A percentile compares a stretch with the other conserved stretches of the same genome.
Evolutionary conservation across 2,113 vertebrate species (phyloP).

Genomic region (Saguinus midas): DNA sequence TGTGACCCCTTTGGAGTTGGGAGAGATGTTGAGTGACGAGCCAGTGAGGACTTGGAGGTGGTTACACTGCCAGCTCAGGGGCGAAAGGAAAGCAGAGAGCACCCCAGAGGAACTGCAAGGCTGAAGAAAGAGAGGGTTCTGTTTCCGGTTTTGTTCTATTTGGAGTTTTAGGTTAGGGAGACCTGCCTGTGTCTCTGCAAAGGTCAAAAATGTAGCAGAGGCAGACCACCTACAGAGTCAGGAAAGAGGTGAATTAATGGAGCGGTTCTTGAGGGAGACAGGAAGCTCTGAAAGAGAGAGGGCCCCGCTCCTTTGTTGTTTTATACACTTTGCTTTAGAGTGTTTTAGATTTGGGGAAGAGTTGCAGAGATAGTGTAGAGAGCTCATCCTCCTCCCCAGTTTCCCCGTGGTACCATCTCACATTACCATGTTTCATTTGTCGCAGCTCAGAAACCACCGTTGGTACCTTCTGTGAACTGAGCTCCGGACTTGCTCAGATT

Average conservation of each 20-base stretch:
- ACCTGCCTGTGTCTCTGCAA: not conserved
- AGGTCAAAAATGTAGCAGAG: not conserved
- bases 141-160: not conserved
- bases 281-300: not conserved
- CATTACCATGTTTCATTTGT: accelerated
- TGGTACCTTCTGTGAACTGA: not conserved
- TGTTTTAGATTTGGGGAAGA: not conserved
- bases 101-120: not conserved
- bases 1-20: not conserved
- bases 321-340: not conserved
- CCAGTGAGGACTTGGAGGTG: not conserved
- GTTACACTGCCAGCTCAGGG: not conserved
- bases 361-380: not conserved
- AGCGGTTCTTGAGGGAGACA: not conserved
- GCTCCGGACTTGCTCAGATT: too few species aligned
- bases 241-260: not conserved
- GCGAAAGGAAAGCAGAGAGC: not conserved
- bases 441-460: not conserved
- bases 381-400: accelerated
- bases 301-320: not conserved
- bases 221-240: not conserved
- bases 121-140: not conserved
- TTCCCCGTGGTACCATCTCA: accelerated
- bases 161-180: not conserved
- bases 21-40: not conserved